Evolutionary conservation across 2,888 invertebrate species (phyloP).

Genomic region (Allygus modestus): DNA sequence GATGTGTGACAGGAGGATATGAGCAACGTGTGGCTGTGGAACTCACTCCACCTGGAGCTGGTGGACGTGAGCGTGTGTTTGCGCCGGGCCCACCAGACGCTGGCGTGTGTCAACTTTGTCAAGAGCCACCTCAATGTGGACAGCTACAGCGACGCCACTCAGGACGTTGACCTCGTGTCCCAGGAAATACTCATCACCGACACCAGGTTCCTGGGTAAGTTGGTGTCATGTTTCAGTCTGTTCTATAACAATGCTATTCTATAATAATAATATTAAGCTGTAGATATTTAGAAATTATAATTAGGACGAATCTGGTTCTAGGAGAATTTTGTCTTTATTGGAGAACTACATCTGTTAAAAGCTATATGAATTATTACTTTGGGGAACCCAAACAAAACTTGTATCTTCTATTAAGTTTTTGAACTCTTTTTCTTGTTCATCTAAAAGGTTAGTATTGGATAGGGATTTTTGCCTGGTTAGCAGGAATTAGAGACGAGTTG

Average conservation of each 20-base stretch:
- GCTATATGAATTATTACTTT: too few species aligned
- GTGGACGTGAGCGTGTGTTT: constrained; percentile 90
- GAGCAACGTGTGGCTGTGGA: constrained; percentile 83
- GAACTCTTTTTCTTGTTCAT: too few species aligned
- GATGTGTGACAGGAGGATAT: constrained; percentile 65
- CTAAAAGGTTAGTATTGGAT: too few species aligned
- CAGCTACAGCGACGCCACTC: constrained; percentile 91
- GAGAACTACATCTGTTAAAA: too few species aligned
- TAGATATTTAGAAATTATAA: too few species aligned
- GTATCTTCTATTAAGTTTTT: too few species aligned
- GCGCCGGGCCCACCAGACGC: constrained; percentile 74
- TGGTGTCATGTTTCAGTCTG: not conserved
- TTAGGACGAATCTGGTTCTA: not conserved
- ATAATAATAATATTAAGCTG: too few species aligned
- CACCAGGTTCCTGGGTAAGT: constrained; percentile 80
- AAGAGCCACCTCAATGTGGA: constrained; percentile 92
- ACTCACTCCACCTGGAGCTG: constrained; percentile 89
- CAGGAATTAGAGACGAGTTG: too few species aligned
- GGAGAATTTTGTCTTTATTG: too few species aligned
- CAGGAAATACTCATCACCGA: constrained; percentile 92
- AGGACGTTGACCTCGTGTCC: constrained; percentile 95
- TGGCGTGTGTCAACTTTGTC: constrained; percentile 95
- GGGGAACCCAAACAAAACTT: too few species aligned
- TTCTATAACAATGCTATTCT: too few species aligned
- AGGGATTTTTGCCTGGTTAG: too few species aligned